Evolutionary conservation across 2,888 invertebrate species (phyloP), one percentile per base, ranked within the genome.

Genomic region (Hermaeophaga mercurialis): DNA sequence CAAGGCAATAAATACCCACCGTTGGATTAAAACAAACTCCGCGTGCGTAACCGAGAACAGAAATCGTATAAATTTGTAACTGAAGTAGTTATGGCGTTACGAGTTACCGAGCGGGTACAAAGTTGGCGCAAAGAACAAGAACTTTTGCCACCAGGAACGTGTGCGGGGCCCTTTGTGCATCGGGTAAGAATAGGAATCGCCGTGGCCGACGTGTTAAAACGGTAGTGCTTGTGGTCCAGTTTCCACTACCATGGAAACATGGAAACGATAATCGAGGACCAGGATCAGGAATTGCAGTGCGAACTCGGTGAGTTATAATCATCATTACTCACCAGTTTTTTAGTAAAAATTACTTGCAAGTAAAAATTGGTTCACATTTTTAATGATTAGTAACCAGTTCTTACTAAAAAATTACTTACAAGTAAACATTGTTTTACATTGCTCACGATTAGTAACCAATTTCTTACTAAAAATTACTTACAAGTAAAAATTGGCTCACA

Each of bases 181-280:
- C 26, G 43, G 12, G 38, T 41, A 14, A 9, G 26, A 26, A 44
- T 26, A 22, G 38, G 38, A 12, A 18, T 44, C 34, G 44, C 26
- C 24, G 59, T 45, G 19, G 52, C 48, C 53, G 56, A 53, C 52
- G 33, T 47, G 46, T 58, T 54, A 62, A 63, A 60, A 56, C 72
- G 73, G 71, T 72, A 72, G 71, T 72, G 70, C 64, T 59, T 47
- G 48, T 39, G 59, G 61, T 63, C 63, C 26, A 17, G 33, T 39
- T 43, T 33, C 66, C 59, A 65, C 69, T 65, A 71, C 50, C 68
- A 72, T 73, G 73, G 72, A 64, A 71, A 63, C 59, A 86, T 86
- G 86, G 86, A 86, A 81, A 85, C 86, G 67, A 86, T 86, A 75
- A 81, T 82, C 62, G 86, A 86, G 77, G 86, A 86, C 75, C 83